Conservation (phyloP, 2,113 vertebrate genomes). For the Charadrius vociferus region DNA sequence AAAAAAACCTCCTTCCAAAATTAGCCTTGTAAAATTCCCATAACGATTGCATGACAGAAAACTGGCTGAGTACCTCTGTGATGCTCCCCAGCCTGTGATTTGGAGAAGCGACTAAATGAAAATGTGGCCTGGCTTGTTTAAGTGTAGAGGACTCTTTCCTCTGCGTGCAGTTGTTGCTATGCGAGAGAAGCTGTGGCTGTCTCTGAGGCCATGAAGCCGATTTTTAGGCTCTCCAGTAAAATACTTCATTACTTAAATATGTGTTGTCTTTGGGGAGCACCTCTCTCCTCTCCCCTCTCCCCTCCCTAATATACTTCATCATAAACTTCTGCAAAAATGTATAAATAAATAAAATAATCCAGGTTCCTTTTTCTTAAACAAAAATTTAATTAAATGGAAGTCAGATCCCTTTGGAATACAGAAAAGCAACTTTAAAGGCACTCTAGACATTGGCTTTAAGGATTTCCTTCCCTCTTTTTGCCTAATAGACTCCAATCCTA, state of each 20-base stretch:
- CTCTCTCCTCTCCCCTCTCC: background rate
- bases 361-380: constrained; percentile 57
- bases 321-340: constrained; percentile 46
- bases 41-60: background rate
- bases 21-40: constrained; percentile 14
- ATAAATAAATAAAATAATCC: constrained; percentile 67
- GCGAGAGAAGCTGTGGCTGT: background rate
- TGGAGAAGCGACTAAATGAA: constrained; percentile 1
- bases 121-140: background rate
- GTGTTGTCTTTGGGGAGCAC: constrained; percentile 42
- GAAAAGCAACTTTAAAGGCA: constrained; percentile 59
- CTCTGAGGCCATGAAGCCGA: constrained; percentile 18
- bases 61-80: background rate
- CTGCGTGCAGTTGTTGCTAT: constrained; percentile 29
- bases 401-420: constrained; percentile 61
- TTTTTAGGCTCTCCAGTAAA: constrained; percentile 43
- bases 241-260: constrained; percentile 67
- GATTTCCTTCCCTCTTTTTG: constrained; percentile 61
- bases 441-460: constrained; percentile 54
- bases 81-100: constrained; percentile 21
- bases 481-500: constrained; percentile 60
- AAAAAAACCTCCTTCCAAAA: background rate
- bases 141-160: background rate
- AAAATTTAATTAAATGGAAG: constrained; percentile 68
- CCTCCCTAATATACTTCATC: constrained; percentile 29